phyloP scores from a whole-genome alignment of 1,140 invertebrate species.

The Papilio xuthus region DNA sequence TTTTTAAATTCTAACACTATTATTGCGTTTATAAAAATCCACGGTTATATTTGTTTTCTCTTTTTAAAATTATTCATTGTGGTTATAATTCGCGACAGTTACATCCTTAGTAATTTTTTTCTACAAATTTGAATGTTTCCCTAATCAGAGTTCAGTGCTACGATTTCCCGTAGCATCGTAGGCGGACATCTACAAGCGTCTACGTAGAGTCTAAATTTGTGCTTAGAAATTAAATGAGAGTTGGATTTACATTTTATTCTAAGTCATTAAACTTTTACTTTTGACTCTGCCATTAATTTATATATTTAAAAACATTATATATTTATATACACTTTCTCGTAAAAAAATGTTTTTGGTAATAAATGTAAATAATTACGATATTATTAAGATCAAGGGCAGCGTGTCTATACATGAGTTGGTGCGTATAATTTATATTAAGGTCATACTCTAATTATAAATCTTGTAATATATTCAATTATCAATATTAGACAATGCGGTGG shows the following conservation, averaged over 20 bases:
- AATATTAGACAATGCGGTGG: neutral
- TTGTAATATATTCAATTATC: neutral
- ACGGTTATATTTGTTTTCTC: no score
- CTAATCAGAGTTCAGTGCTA: neutral
- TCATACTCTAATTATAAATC: neutral
- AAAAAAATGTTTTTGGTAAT: neutral
- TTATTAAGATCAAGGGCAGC: slow-evolving; percentile 5
- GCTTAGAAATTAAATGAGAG: neutral
- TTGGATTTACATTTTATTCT: neutral
- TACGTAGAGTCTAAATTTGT: neutral
- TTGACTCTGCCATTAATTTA: neutral
- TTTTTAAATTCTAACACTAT: no score
- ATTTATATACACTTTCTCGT: neutral
- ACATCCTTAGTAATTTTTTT: no score
- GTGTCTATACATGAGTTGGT: neutral
- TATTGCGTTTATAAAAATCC: no score
- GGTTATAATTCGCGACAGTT: no score
- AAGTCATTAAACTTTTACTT: neutral
- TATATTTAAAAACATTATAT: neutral
- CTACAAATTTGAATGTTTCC: no score
- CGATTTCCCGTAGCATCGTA: neutral
- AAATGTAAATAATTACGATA: neutral
- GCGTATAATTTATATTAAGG: neutral
- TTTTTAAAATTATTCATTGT: no score
- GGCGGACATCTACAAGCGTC: neutral